Evolutionary conservation across 1,140 invertebrate species (phyloP).

Genomic region (Rhopalosiphum maidis): DNA sequence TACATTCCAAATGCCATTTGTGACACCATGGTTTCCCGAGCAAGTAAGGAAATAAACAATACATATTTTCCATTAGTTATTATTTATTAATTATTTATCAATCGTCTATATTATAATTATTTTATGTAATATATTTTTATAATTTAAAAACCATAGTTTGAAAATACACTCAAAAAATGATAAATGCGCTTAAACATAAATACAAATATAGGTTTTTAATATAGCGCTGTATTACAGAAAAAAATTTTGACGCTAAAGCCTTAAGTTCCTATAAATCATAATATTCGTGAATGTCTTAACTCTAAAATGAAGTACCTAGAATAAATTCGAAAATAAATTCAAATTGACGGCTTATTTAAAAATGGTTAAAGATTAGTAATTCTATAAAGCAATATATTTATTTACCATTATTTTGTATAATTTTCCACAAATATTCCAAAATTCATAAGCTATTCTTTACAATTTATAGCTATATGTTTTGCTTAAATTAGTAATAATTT

Average conservation of each 20-base stretch:
- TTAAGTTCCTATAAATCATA: too few relatives aligned
- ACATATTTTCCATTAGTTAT: background rate
- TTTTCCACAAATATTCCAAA: too few relatives aligned
- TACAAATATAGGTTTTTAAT: background rate
- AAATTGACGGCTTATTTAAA: too few relatives aligned
- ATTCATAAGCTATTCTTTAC: too few relatives aligned
- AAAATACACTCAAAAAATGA: background rate
- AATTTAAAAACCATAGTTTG: background rate
- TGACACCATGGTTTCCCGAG: constrained; percentile 92
- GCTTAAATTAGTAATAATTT: too few relatives aligned
- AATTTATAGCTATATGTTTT: too few relatives aligned
- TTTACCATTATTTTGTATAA: too few relatives aligned
- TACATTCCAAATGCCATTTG: constrained; percentile 95
- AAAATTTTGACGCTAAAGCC: background rate
- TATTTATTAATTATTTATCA: background rate
- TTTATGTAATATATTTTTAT: background rate
- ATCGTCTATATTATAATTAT: background rate
- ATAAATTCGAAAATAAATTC: too few relatives aligned
- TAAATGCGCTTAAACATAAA: background rate
- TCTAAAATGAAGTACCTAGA: too few relatives aligned
- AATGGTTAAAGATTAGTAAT: too few relatives aligned
- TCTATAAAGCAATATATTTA: too few relatives aligned
- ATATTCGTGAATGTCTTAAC: too few relatives aligned
- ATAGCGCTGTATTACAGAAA: background rate
- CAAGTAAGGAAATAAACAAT: constrained; percentile 69